Percentiles rank a stretch among this genome's conserved stretches.
Evolutionary conservation across 2,113 vertebrate genomes (phyloP).

Genomic region (Microcebus griseorufus): DNA sequence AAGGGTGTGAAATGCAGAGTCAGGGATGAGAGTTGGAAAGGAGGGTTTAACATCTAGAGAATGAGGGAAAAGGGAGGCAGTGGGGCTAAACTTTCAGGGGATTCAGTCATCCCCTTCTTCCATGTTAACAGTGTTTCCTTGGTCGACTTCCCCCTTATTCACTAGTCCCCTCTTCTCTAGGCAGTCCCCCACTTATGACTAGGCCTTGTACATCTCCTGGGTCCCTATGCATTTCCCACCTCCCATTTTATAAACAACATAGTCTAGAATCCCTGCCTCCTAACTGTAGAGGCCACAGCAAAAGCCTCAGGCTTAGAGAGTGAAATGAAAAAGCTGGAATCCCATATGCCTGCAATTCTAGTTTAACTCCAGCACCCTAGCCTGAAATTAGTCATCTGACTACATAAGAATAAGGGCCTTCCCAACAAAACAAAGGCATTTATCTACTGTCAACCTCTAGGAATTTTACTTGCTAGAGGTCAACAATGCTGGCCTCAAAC

Average conservation of each 20-base stretch:
- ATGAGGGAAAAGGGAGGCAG: neutral
- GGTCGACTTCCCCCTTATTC: neutral
- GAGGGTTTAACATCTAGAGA: neutral
- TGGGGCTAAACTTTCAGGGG: neutral
- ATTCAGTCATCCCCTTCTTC: neutral
- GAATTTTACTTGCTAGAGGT: neutral
- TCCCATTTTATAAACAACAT: neutral
- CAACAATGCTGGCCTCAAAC: neutral
- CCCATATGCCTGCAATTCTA: neutral
- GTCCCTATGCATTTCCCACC: neutral
- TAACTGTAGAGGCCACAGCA: neutral
- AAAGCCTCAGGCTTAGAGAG: neutral
- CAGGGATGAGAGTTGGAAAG: neutral
- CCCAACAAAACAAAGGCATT: neutral
- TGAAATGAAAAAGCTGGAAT: neutral
- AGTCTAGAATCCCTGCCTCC: neutral
- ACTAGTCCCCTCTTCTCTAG: neutral
- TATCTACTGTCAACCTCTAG: neutral
- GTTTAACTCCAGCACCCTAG: neutral
- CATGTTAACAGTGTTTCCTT: neutral
- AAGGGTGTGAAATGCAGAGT: neutral
- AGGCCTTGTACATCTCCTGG: neutral
- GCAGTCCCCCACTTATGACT: neutral
- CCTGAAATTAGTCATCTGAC: neutral
- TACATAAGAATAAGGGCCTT: neutral